Base-by-base conservation (phyloP, 2,888 invertebrate species). In the Ischnus inquisitorius region DNA sequence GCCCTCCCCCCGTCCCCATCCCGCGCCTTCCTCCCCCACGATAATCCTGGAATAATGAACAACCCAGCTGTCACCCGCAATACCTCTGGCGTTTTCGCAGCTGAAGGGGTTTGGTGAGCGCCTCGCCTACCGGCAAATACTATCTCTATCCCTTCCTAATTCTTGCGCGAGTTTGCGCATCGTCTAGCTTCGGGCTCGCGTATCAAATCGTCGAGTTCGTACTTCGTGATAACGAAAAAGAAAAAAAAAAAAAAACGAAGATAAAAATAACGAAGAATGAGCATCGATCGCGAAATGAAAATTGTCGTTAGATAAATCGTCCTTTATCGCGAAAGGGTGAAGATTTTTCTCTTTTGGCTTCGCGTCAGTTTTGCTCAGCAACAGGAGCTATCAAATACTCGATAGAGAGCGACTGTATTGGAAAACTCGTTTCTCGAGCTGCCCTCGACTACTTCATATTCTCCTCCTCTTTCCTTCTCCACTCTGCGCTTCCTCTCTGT, bases 21-120 rank as follows among this genome's bases (percentile, higher is more conserved):
- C 34, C 57, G 80, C 57, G 54, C 78, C 83, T 48, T 3, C 65
- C 46, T 54, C 22, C 60, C 41, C 57, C 85, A 85, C 88, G 89
- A 90, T 93, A 92, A 93, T 92, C 92, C 92, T 88, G 89, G 91
- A 92, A 92, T 93, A 92, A 93, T 92, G 92, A 92, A 92, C 92
- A 92, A 90, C 90, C 91, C 41, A 41, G 91, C 90, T 92, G 92
- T 92, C 92, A 91, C 90, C 90, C 88, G 91, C 91, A 92, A 91
- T 90, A 88, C 88, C 88, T 87, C 72, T 67, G 69, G 77, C 69
- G 60, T 60, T 81, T 78, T 48, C 64, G 62, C 84, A 69, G 76
- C 71, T 60, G 78, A 80, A 80, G 76, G 71, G 77, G 78, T 77
- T 77, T 64, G 72, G 62, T 60, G 57, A 22, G 16, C 22, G 82